A percentile compares a stretch with the other conserved stretches of the same genome.
Evolutionary conservation across 92 coral and sea anemone species (phyloP).

Genomic region (Chrysogorgia sp.): DNA sequence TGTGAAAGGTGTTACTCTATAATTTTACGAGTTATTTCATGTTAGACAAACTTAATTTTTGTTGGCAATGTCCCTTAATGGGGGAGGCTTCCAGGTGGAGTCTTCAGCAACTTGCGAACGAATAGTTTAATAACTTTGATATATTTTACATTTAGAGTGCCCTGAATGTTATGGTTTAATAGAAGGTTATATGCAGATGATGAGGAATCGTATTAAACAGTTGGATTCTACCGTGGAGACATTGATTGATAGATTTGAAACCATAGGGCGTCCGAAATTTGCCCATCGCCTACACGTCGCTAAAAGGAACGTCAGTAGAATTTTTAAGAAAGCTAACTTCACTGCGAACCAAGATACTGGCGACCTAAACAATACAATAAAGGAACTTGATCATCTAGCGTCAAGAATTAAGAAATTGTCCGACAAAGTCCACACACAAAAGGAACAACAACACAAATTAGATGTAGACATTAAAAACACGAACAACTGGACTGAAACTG

Average conservation of each 20-base stretch:
- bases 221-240: conserved; percentile 59
- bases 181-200: conserved; percentile 62
- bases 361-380: conserved; percentile 66
- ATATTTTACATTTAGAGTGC: conserved; percentile 69
- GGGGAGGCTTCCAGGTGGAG: no score
- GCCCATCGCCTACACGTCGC: conserved; percentile 63
- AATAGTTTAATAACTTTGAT: neutral
- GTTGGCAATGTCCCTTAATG: no score
- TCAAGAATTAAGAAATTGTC: conserved; percentile 50
- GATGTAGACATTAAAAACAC: neutral
- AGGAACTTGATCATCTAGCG: conserved; percentile 50
- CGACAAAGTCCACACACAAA: conserved; percentile 57
- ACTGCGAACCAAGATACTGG: conserved; percentile 65
- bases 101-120: no score
- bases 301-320: conserved; percentile 21
- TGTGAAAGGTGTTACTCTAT: no score
- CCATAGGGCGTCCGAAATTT: conserved; percentile 73
- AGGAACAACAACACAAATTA: conserved; percentile 37
- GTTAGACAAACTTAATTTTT: no score
- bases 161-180: conserved; percentile 90
- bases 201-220: conserved; percentile 50
- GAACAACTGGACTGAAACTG: neutral
- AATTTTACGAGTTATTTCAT: no score
- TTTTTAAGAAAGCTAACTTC: conserved; percentile 64
- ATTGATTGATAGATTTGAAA: conserved; percentile 56